phyloP scores from a whole-genome alignment of 2,113 vertebrate species.

The Gavialis gangeticus region DNA sequence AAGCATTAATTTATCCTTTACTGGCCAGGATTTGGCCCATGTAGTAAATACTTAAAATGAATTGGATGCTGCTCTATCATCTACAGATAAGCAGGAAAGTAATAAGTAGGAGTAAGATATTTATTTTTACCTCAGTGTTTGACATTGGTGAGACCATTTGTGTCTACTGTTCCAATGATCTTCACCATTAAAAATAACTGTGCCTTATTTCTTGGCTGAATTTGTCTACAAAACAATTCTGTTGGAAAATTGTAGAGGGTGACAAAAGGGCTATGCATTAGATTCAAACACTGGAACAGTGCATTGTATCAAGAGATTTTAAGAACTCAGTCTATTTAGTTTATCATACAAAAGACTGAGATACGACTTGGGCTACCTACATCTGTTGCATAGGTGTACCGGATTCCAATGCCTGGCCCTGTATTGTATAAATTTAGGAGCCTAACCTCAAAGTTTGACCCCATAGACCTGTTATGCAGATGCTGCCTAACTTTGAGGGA shows the following conservation, averaged over 20 bases:
- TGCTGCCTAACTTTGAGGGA: too few relatives aligned
- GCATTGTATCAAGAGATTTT: not conserved
- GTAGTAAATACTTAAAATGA: not conserved
- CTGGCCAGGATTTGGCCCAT: not conserved
- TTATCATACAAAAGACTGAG: not conserved
- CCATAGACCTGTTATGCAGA: too few relatives aligned
- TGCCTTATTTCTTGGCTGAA: too few relatives aligned
- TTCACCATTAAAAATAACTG: not conserved
- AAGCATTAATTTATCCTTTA: not conserved
- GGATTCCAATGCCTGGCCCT: not conserved
- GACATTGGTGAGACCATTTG: not conserved
- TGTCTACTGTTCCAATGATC: not conserved
- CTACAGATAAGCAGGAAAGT: not conserved
- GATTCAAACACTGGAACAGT: not conserved
- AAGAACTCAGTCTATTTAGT: not conserved
- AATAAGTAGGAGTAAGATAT: not conserved
- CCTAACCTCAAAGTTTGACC: too few relatives aligned
- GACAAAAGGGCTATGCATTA: not conserved
- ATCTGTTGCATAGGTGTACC: not conserved
- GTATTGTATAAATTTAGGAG: too few relatives aligned
- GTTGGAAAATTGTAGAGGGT: not conserved
- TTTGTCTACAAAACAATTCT: not conserved
- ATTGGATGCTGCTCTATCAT: not conserved
- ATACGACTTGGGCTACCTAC: not conserved
- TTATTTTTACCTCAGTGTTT: not conserved